Evolutionary conservation across 23 tunicate genomes (phyloP).

Genomic region (Halocynthia aurantium): DNA sequence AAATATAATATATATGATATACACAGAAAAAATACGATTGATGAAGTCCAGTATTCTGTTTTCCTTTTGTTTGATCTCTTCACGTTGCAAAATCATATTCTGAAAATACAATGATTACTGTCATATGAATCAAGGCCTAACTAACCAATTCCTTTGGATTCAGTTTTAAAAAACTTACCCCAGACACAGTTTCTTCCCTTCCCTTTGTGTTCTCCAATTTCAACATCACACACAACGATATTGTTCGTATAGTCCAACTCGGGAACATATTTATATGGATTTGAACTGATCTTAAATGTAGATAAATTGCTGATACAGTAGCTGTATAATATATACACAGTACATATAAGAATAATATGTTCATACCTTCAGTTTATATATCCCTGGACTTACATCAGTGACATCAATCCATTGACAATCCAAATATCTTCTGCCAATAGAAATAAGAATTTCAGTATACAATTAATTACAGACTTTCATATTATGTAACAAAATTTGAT

Average conservation of each 20-base stretch:
- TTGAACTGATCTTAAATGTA: conserved; percentile 7
- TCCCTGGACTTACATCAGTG: conserved; percentile 7
- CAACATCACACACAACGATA: background rate
- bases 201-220: background rate
- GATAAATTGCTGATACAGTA: no score
- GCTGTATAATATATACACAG: no score
- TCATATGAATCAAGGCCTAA: no score
- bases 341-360: background rate
- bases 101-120: no score
- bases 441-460: background rate
- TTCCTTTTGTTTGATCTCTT: no score
- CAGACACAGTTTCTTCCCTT: conserved; percentile 4
- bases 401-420: conserved; percentile 33
- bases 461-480: no score
- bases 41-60: no score
- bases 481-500: no score
- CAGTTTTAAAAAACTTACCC: background rate
- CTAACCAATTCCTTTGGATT: no score
- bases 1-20: no score
- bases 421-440: background rate
- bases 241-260: conserved; percentile 24
- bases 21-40: no score
- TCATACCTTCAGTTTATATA: background rate
- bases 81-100: no score
- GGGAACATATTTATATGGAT: conserved; percentile 8